Evolutionary conservation across 1,140 invertebrate genomes (phyloP).

Genomic region (Euura saliciscinereae): DNA sequence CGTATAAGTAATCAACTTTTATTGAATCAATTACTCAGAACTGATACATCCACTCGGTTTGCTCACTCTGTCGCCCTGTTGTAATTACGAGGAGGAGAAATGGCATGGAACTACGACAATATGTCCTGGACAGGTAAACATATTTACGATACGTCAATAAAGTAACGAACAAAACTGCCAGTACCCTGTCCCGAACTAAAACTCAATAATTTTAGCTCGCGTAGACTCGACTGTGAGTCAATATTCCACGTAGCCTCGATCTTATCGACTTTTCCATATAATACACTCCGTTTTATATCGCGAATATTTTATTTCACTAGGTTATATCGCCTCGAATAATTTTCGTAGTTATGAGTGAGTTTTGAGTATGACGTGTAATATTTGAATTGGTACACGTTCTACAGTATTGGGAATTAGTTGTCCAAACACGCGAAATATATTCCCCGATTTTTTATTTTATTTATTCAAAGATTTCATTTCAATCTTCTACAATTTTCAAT

Average conservation of each 20-base stretch:
- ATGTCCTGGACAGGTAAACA: constrained; percentile 59
- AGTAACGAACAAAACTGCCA: constrained; percentile 23
- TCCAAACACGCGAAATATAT: not conserved
- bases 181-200: not conserved
- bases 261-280: constrained; percentile 31
- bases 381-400: constrained; percentile 7
- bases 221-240: not conserved
- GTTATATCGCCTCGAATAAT: too few relatives aligned
- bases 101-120: constrained; percentile 59
- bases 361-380: constrained; percentile 16
- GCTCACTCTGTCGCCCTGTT: constrained; percentile 18
- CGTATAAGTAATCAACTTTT: constrained; percentile 29
- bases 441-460: constrained; percentile 14
- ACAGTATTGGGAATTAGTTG: not conserved
- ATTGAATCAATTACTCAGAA: constrained; percentile 25
- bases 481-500: constrained; percentile 2
- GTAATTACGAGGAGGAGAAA: constrained; percentile 29
- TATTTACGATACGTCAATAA: constrained; percentile 13
- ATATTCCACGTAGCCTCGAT: constrained; percentile 22
- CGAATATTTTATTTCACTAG: constrained; percentile 20
- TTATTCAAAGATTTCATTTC: constrained; percentile 13
- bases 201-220: not conserved
- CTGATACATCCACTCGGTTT: not conserved
- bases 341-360: too few relatives aligned
- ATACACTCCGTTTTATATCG: constrained; percentile 21